Base-by-base conservation (phyloP, 2,888 invertebrate genomes). In the Eudasyphora cyanicolor region DNA sequence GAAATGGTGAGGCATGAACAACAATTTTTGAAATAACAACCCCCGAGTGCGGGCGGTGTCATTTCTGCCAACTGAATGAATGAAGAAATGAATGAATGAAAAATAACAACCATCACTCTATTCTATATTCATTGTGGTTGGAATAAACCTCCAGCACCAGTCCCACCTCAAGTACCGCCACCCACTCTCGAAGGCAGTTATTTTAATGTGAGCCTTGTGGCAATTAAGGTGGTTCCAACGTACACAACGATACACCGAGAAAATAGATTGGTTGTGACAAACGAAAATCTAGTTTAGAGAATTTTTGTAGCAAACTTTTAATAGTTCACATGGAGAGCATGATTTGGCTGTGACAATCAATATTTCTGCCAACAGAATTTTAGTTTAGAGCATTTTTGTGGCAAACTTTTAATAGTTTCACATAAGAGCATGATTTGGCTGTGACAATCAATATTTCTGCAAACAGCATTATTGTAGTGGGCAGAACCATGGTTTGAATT, bases 201-300 rank as follows among this genome's bases (percentile, higher is more conserved):
- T 80, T 80, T 64, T 54, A 80, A 83, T 79, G 54, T 80, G 74
- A 77, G 62, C 62, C 74, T 70, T 77, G 80, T 75, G 74, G 70
- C 83, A 84, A 76, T 80, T 84, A 64, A 75, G 78, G 62, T 49
- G 54, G 54, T n/a, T n/a, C n/a, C 45, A 76, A 57, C 42, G 7
- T 17, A 51, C 2, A 57, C 21, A 27, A 70, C 35, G 42, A 24
- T 60, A 67, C 4, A 57, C 24, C 24, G 27, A 24, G 27, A 54
- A 54, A 21, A 51, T 21, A 51, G 51, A n/a, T n/a, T n/a, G n/a
- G n/a, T n/a, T n/a, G n/a, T n/a, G n/a, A 45, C 21, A 51, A 49
- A 49, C 14, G 51, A 51, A 21, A 17, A 51, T 35, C 10, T 35
- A 35, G 35, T n/a, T n/a, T n/a, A n/a, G n/a, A n/a, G n/a, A n/a